Base-by-base conservation (phyloP, 2,888 invertebrate species). In the Heterodera filipjevi region DNA sequence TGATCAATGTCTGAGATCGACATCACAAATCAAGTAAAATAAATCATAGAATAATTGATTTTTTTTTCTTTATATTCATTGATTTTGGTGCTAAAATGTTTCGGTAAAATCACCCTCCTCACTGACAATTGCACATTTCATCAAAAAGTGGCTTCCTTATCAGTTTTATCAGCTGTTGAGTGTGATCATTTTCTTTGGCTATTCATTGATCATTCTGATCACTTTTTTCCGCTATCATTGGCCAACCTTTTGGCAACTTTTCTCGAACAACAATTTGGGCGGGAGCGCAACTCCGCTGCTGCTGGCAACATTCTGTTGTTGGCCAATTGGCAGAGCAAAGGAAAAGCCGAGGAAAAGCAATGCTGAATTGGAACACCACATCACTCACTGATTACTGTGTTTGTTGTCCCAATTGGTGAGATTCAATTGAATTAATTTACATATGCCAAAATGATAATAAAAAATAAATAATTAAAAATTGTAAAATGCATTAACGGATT, bases 181-280 rank as follows among this genome's bases (percentile, higher is more conserved):
- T 39, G 39, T 49, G 49, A 49, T 49, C 49, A 49, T 12, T 39
- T 39, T 12, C 12, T 39, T 39, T 12, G 39, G 2, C 39, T 39
- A n/a, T n/a, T n/a, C n/a, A 1, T 35, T 19, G 68, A 33, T 32
- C 16, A 68, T 3, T 14, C 22, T 68, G 14, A 5, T 16, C 68
- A 68, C 33, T 2, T 30, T 35, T 3, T 3, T 59, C n/a, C n/a
- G n/a, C n/a, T n/a, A n/a, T n/a, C 68, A 16, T 10, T 64, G 64
- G 8, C 33, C 10, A 16, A 68, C 68, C 33, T 68, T 68, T 33
- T 68, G 68, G 68, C 68, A 68, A 35, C 68, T 68, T 68, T 68
- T 68, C 22, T 68, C 68, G 68, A 68, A 68, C 33, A 68, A 35
- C 30, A 68, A 27, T 35, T 68, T 68, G 68, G 68, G 68, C 33